Base-by-base conservation (phyloP, 1,140 invertebrate species). In the Ceratina australensis region DNA sequence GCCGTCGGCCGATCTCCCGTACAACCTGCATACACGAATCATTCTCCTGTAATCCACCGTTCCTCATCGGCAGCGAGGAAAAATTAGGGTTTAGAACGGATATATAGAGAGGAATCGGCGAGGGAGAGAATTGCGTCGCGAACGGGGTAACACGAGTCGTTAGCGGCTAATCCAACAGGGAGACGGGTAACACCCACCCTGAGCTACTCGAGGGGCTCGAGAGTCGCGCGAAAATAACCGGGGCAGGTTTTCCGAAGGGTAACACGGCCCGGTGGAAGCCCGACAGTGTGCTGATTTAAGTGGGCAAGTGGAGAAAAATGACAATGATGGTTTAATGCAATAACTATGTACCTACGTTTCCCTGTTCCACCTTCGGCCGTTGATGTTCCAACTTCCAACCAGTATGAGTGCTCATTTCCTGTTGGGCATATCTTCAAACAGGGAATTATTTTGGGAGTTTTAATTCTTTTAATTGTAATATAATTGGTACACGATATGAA, bases 301-400 rank as follows among this genome's bases (percentile, higher is more conserved):
- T 88, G 88, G 81, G 84, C 87, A 86, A 90, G 90, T 90, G 91
- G 91, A 10, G 91, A 90, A 92, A 92, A 91, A 92, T 92, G 89
- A 91, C 91, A 92, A 92, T 91, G 89, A 90, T 88, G 90, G 90
- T 89, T 89, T 92, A 92, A 92, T 92, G 90, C 90, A 90, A 90
- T 91, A 92, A 90, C 90, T 87, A 85, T 92, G 91, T 92, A 88
- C 80, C 83, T 85, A 83, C 80, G n/a, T 63, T 72, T 85, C 85
- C 86, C 87, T 86, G 10, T 42, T 73, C 60, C 80, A 56, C 61
- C 56, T 26, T 42, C 60, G 73, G 63, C 64, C 49, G 20, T 42
- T 20, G 16, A n/a, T n/a, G n/a, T 42, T 20, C n/a, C n/a, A n/a
- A n/a, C 69, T 15, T 64, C 49, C 56, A 76, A 73, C 76, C 60